Evolutionary conservation across 2,113 vertebrate genomes (phyloP), one percentile per base, ranked within the genome.

Genomic region (Balaenoptera acutorostrata): DNA sequence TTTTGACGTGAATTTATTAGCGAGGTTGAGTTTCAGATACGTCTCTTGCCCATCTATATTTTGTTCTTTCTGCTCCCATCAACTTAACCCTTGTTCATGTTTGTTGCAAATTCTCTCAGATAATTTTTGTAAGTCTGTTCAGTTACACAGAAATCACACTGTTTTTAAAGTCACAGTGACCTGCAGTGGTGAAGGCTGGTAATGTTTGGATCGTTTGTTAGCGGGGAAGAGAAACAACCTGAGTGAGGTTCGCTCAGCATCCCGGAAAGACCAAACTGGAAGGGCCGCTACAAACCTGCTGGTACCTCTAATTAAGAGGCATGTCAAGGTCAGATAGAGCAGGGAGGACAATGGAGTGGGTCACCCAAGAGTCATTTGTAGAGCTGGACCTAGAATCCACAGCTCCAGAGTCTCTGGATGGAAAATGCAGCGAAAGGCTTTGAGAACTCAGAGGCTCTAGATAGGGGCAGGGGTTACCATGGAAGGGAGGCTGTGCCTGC

Each of bases 121-220:
- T 68, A 2, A 23, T 83, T 92, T 96, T 94, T 82, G 17, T 39
- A 64, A 55, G 25, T 36, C 41, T 52, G 39, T 64, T 85, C 36
- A 27, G 33, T 25, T 11, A 36, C 0, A 0, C 3, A 18, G 69
- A 41, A 85, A 36, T 78, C 17, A 15, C 20, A 71, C 71, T 81
- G 66, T 95, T 93, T 97, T 91, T 85, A 78, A 86, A 36, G 57
- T 74, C 46, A 93, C 64, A 87, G 90, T 46, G 97, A 6, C 97
- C 20, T 36, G 87, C 18, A 85, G 96, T 92, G 98, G 97, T 84
- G 1, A 61, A 71, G 0, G 0, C 3, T 52, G 85, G 93, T 88
- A 64, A 61, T 5, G 36, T 36, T 69, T 2, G 17, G 27, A n/a
- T 84, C 1, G 0, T 36, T 61, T 1, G 39, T 59, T 39, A 39